Evolutionary conservation across 2,113 vertebrate genomes (phyloP).

Genomic region (Antechinus flavipes): DNA sequence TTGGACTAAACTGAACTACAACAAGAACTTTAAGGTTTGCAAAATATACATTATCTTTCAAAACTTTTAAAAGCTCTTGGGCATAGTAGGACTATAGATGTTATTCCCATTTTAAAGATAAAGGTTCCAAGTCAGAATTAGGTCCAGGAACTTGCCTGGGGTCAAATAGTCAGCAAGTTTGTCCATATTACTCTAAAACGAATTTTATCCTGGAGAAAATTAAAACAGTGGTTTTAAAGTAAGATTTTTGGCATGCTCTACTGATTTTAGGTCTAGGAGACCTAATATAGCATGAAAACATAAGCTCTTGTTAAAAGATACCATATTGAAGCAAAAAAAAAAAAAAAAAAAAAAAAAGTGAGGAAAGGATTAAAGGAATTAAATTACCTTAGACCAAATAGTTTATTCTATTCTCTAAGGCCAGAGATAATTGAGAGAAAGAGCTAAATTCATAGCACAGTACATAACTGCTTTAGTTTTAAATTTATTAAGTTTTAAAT

Average conservation of each 20-base stretch:
- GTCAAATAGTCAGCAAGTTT: background rate
- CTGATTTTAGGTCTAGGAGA: background rate
- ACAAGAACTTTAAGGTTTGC: background rate
- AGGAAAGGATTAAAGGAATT: too few relatives aligned
- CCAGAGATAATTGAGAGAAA: background rate
- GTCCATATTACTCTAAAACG: slow-evolving; percentile 3
- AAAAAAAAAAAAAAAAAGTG: too few relatives aligned
- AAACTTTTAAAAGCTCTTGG: background rate
- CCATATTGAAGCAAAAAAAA: too few relatives aligned
- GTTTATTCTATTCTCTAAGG: background rate
- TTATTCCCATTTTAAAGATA: background rate
- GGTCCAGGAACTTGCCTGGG: background rate
- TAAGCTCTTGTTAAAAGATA: too few relatives aligned
- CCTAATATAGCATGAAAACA: too few relatives aligned
- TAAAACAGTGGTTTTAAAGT: slow-evolving; percentile 7
- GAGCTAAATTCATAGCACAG: background rate
- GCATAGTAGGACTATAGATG: background rate
- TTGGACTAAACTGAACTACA: background rate
- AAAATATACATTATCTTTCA: background rate
- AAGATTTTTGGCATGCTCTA: background rate
- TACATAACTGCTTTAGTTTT: background rate
- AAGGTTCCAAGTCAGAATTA: background rate
- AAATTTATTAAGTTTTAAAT: too few relatives aligned
- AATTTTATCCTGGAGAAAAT: slow-evolving; percentile 39
- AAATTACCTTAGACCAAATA: too few relatives aligned